Evolutionary conservation across 2,797 vertebrate genomes (phyloP).

Genomic region (Anguilla marmorata): DNA sequence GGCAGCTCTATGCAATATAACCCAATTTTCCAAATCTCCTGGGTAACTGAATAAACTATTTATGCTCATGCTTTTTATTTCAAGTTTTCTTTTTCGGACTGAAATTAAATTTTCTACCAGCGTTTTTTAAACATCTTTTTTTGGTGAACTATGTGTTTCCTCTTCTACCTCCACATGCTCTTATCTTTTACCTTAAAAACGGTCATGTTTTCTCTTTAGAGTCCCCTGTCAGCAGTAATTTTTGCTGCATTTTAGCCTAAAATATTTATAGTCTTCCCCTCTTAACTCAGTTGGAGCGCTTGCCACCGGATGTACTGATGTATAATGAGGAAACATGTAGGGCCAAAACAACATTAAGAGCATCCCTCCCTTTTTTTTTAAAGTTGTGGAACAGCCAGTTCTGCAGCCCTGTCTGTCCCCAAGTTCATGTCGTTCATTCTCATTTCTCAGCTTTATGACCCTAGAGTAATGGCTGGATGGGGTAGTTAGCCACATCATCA

Average conservation of each 20-base stretch:
- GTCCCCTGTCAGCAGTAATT: not conserved
- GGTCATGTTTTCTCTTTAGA: not conserved
- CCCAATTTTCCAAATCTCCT: not conserved
- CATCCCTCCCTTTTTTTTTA: not conserved
- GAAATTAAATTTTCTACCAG: not conserved
- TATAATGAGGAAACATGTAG: not conserved
- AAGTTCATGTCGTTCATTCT: not conserved
- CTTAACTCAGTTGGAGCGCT: not conserved
- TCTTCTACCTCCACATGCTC: not conserved
- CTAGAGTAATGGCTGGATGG: not conserved
- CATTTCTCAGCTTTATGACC: not conserved
- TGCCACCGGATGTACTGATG: not conserved
- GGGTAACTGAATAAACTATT: not conserved
- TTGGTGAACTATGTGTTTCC: not conserved
- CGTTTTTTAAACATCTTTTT: not conserved
- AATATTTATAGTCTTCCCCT: slow-evolving; percentile 7
- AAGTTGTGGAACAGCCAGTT: not conserved
- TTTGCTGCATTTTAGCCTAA: not conserved
- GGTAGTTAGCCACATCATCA: not conserved
- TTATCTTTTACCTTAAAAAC: not conserved
- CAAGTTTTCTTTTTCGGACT: not conserved
- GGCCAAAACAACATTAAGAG: not conserved
- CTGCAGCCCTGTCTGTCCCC: not conserved
- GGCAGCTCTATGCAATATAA: not conserved
- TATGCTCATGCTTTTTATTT: not conserved